phyloP scores from a whole-genome alignment of 1,140 invertebrate genomes.

The Drosophila ercepeae region DNA sequence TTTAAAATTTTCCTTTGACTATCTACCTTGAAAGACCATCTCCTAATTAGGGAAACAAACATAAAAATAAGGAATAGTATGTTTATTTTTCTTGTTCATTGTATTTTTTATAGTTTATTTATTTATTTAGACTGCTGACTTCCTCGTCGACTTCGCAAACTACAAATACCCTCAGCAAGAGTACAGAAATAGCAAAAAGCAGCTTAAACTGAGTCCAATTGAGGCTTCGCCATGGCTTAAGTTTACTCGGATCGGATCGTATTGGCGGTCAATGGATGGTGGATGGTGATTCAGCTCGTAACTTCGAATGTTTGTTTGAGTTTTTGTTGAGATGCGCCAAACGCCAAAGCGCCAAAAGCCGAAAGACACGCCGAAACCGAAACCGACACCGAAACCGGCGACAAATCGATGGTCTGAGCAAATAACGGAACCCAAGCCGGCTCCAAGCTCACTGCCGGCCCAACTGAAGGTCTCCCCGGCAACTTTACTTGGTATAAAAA shows the following conservation, averaged over 20 bases:
- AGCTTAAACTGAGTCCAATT: conserved; percentile 67
- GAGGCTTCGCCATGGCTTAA: conserved; percentile 24
- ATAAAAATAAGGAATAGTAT: background rate
- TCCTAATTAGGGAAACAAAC: background rate
- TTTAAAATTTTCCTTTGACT: too few species aligned
- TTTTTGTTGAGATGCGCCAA: conserved; percentile 68
- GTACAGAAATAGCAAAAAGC: conserved; percentile 48
- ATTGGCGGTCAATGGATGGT: conserved; percentile 41
- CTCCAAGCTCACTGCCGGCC: conserved; percentile 49
- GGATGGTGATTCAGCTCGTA: conserved; percentile 60
- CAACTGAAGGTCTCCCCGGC: conserved; percentile 52
- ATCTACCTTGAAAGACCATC: background rate
- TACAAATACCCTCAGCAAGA: conserved; percentile 14
- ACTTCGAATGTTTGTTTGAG: conserved; percentile 48
- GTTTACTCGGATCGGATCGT: conserved; percentile 28
- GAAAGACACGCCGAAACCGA: too few species aligned
- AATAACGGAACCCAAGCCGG: conserved; percentile 64
- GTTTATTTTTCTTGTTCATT: background rate
- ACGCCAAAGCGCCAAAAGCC: background rate
- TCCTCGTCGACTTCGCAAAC: conserved; percentile 3
- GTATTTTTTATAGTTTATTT: conserved; percentile 3
- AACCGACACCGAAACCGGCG: conserved; percentile 19
- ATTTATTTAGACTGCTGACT: conserved; percentile 2
- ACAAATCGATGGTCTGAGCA: conserved; percentile 43
- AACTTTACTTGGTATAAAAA: conserved; percentile 55